Percentiles rank a stretch among this genome's conserved stretches.
phyloP scores from a whole-genome alignment of 2,113 vertebrate species.

The Vireo altiloquus region DNA sequence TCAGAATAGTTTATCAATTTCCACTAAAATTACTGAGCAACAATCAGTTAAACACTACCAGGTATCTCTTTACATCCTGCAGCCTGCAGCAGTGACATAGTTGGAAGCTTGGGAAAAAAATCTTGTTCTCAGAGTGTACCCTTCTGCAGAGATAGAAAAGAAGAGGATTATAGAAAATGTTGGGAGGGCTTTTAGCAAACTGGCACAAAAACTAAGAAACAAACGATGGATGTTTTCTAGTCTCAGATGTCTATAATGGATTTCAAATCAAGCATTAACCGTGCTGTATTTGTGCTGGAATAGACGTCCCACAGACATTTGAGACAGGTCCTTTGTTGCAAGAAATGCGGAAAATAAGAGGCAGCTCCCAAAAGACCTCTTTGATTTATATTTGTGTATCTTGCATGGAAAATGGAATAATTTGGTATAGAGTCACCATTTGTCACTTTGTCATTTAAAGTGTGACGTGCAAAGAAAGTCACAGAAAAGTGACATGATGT shows the following conservation, averaged over 20 bases:
- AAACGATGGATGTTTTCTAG: background rate
- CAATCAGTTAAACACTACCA: background rate
- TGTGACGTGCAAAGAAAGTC: background rate
- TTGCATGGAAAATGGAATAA: background rate
- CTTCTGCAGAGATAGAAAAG: background rate
- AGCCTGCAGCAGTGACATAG: background rate
- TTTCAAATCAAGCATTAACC: background rate
- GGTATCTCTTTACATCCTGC: background rate
- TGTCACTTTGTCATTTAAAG: background rate
- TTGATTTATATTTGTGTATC: background rate
- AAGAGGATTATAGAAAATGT: background rate
- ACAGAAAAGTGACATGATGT: background rate
- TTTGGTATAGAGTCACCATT: background rate
- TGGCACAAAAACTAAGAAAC: background rate
- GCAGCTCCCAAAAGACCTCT: background rate
- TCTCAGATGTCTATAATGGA: background rate
- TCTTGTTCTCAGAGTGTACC: background rate
- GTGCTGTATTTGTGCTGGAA: background rate
- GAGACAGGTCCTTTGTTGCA: background rate
- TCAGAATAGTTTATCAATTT: background rate
- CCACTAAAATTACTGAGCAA: background rate
- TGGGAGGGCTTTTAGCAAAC: background rate
- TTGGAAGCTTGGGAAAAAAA: background rate
- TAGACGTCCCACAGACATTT: background rate
- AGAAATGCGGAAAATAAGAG: background rate